A percentile compares a stretch with the other conserved stretches of the same genome.
Evolutionary conservation across 2,888 invertebrate genomes (phyloP).

Genomic region (Aproaerema taeniolella): DNA sequence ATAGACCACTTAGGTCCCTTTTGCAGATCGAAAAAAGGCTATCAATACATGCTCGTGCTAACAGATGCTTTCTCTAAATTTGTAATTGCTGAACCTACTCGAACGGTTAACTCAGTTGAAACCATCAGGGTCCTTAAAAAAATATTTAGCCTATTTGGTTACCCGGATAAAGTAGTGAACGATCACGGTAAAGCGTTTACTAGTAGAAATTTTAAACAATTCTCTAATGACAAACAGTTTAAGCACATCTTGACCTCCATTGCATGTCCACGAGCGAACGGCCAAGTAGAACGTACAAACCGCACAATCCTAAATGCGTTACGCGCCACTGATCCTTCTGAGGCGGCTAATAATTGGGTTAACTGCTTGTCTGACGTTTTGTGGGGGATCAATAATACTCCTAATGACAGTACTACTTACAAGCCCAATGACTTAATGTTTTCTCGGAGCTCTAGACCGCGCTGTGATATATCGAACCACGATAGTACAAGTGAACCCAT

Average conservation of each 20-base stretch:
- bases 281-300: constrained; percentile 27
- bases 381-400: constrained; percentile 29
- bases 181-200: constrained; percentile 22
- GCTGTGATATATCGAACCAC: constrained; percentile 3
- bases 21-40: constrained; percentile 1
- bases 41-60: constrained; percentile 25
- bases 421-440: constrained; percentile 26
- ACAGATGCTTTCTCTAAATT: constrained; percentile 16
- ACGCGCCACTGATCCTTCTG: constrained; percentile 21
- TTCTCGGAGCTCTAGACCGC: constrained; percentile 17
- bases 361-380: constrained; percentile 20
- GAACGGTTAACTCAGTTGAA: constrained; percentile 18
- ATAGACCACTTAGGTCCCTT: constrained; percentile 11
- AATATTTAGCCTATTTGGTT: constrained; percentile 15
- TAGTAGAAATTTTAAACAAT: constrained; percentile 23
- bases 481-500: background rate
- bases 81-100: constrained; percentile 21
- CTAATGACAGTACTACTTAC: constrained; percentile 18
- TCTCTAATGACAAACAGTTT: constrained; percentile 21
- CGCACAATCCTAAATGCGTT: constrained; percentile 22
- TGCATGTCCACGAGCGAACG: constrained; percentile 25
- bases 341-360: constrained; percentile 24
- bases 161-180: constrained; percentile 7
- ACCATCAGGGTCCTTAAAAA: constrained; percentile 17
- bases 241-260: constrained; percentile 21